Base-by-base conservation (phyloP, 1,140 invertebrate genomes). In the Euura lappo region DNA sequence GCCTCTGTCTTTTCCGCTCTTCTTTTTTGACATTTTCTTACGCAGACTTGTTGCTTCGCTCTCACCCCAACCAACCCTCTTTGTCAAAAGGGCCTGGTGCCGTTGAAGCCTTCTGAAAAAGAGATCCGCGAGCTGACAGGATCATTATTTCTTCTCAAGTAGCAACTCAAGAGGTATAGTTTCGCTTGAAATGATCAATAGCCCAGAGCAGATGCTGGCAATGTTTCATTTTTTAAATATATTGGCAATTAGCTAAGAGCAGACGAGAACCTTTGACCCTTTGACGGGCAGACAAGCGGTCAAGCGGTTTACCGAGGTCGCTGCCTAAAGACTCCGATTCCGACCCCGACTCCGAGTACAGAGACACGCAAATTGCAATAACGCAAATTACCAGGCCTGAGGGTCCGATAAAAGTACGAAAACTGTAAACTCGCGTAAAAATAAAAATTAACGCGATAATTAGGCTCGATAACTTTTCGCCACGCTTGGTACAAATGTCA, bases 181-280 rank as follows among this genome's bases (percentile, higher is more conserved):
- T 28, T 28, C 28, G 28, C 28, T 28, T 28, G 28, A 28, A 28
- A 28, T 28, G 28, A 28, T 28, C 28, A 1, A 28, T 28, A 28
- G 28, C 28, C 28, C 28, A 28, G 28, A 28, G 28, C 28, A 28
- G 28, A 28, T 28, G 28, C 28, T 28, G 28, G 28, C 28, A 28
- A 28, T 28, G 28, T 28, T 28, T 28, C 28, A 28, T 28, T 28
- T 28, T 28, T 28, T 28, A 28, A 1, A 28, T 60, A 11, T 60
- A 60, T 60, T 60, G 51, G 51, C 51, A 60, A 60, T 60, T 60
- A 60, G 51, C 51, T 60, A 60, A 60, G 51, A 60, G 51, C 51
- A 60, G 51, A 60, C 10, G 51, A 60, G 51, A 60, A n/a, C 51
- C 51, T 60, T 60, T 60, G 51, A 60, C 51, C 51, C 51, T 60